Evolutionary conservation across 1,140 invertebrate species (phyloP).

Genomic region (Ectropis grisescens): DNA sequence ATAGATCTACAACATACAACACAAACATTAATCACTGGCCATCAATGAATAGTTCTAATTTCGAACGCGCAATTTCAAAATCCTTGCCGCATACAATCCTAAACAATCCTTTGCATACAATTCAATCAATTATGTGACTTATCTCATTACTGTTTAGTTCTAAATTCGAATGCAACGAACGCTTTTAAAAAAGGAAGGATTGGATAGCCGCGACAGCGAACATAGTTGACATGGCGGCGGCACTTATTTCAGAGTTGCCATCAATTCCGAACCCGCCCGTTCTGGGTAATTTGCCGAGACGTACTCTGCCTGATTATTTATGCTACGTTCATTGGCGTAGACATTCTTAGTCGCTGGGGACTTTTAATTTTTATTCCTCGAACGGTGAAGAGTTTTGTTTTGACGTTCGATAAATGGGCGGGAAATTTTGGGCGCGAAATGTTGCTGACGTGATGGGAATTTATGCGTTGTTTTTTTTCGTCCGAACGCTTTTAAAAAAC

Average conservation of each 20-base stretch:
- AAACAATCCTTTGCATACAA: background rate
- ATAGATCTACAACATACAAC: too few species aligned
- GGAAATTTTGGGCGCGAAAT: too few species aligned
- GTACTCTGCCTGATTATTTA: conserved; percentile 25
- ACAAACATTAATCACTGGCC: too few species aligned
- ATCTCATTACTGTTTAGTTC: too few species aligned
- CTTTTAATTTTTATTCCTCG: conserved; percentile 1
- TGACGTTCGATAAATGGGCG: background rate
- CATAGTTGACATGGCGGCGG: conserved; percentile 12
- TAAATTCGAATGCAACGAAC: conserved; percentile 6
- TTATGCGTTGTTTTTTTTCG: too few species aligned
- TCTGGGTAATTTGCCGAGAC: conserved; percentile 39
- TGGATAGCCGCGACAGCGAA: conserved; percentile 1
- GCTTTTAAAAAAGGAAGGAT: background rate
- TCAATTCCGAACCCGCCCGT: conserved; percentile 32
- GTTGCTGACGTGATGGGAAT: too few species aligned
- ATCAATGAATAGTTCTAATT: too few species aligned
- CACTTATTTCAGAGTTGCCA: conserved; percentile 31
- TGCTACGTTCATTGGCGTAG: conserved; percentile 16
- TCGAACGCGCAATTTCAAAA: background rate
- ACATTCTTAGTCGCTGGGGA: conserved; percentile 10
- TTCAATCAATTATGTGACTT: background rate
- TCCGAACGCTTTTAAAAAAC: too few species aligned
- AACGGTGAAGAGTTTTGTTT: background rate
- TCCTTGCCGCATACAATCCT: too few species aligned